Evolutionary conservation across 2,797 vertebrate species (phyloP).

Genomic region (Enteromius paludinosus): DNA sequence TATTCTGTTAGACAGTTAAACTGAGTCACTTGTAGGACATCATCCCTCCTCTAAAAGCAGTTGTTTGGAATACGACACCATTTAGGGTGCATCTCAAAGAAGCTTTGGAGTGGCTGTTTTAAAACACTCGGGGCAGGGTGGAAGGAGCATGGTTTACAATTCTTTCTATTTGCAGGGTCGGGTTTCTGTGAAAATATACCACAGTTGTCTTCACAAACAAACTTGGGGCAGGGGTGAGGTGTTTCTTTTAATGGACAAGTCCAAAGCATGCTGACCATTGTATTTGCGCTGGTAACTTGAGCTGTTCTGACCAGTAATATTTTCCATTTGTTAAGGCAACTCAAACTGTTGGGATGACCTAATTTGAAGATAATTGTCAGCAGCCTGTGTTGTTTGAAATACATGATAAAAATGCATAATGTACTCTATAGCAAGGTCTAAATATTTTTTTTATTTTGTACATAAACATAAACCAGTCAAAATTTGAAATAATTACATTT

Average conservation of each 20-base stretch:
- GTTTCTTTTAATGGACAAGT: slow-evolving; percentile 62
- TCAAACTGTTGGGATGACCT: slow-evolving; percentile 61
- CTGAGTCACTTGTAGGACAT: slow-evolving; percentile 7
- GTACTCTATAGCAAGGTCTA: no score
- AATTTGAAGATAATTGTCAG: background rate
- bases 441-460: no score
- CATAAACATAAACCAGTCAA: no score
- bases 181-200: slow-evolving; percentile 71
- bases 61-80: slow-evolving; percentile 46
- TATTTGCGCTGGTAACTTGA: slow-evolving; percentile 61
- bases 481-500: no score
- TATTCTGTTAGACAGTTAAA: slow-evolving; percentile 37
- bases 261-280: slow-evolving; percentile 54
- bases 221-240: slow-evolving; percentile 48
- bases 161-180: slow-evolving; percentile 52
- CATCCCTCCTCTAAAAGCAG: background rate
- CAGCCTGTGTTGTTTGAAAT: background rate
- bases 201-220: slow-evolving; percentile 64
- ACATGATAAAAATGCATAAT: background rate
- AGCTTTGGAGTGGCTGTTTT: background rate
- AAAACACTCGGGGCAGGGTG: slow-evolving; percentile 30
- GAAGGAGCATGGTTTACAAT: slow-evolving; percentile 33
- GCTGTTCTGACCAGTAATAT: slow-evolving; percentile 47
- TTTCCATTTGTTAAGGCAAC: slow-evolving; percentile 45
- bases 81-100: slow-evolving; percentile 7